phyloP scores from a whole-genome alignment of 2,888 invertebrate genomes.

The Drosophila prostipennis region DNA sequence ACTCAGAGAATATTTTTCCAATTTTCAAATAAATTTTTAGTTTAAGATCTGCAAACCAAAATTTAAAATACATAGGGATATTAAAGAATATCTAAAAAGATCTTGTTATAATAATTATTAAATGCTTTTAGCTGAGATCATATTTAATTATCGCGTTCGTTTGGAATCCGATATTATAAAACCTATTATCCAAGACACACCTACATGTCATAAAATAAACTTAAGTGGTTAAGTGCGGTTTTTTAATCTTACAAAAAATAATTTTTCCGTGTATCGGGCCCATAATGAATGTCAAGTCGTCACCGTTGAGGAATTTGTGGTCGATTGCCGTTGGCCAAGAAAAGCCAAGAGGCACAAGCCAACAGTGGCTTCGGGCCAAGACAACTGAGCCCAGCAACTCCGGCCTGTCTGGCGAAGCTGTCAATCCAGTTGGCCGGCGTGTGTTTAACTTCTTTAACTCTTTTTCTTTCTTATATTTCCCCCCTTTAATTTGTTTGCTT shows the following conservation, averaged over 20 bases:
- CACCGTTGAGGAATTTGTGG: slow-evolving; percentile 68
- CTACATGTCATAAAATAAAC: background rate
- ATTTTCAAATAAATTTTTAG: too few species aligned
- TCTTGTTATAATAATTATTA: too few species aligned
- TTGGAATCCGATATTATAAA: too few species aligned
- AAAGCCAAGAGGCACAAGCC: slow-evolving; percentile 43
- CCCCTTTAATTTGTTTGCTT: slow-evolving; percentile 58
- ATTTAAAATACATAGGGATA: too few species aligned
- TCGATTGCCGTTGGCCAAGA: slow-evolving; percentile 45
- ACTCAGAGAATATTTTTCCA: too few species aligned
- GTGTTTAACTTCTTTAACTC: slow-evolving; percentile 43
- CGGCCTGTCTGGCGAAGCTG: slow-evolving; percentile 68
- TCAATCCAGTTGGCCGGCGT: slow-evolving; percentile 66
- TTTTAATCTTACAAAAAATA: background rate
- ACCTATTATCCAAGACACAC: background rate
- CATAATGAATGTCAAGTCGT: slow-evolving; percentile 62
- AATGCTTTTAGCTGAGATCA: too few species aligned
- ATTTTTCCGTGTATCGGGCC: slow-evolving; percentile 9
- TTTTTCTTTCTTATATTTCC: background rate
- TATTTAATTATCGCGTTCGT: too few species aligned
- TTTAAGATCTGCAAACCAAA: too few species aligned
- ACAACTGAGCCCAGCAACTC: slow-evolving; percentile 33
- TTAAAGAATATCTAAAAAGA: too few species aligned
- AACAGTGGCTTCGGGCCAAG: slow-evolving; percentile 22
- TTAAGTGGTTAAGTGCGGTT: background rate